Evolutionary conservation across 2,113 vertebrate genomes (phyloP), one percentile per base, ranked within the genome.

Genomic region (Onychorhynchus coronatus): DNA sequence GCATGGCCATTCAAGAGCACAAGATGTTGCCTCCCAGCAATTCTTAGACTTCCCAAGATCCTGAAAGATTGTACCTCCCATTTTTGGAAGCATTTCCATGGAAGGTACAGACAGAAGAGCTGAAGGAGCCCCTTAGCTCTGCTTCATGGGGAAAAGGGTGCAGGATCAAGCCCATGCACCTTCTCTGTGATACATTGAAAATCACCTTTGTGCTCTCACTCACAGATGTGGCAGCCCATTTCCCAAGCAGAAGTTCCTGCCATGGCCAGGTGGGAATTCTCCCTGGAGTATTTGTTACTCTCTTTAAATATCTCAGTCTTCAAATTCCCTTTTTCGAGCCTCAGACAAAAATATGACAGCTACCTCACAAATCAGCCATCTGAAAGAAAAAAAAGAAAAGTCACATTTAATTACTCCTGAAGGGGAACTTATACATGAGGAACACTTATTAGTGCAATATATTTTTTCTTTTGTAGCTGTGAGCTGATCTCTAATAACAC

Each of bases 321-420:
- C 33, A 33, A 70, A 52, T 80, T 95, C 50, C 67, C 47, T 86
- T 80, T 73, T 83, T 76, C 1, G 2, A 93, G 44, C 10, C 52
- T 91, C 85, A 65, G 59, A 95, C 16, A 42, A 73, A 95, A 96
- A 88, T 50, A 78, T 91, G 91, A 94, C 84, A 95, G 77, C 91
- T 95, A 91, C 83, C 92, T 56, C 85, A 89, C 95, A 95, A 91
- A 91, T 89, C 84, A 94, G n/a, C 91, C 44, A 58, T 74, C 65
- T 94, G 35, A 92, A 89, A 77, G 25, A 27, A 65, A 62, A 73
- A 68, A 61, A 55, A 35, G 35, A 75, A 39, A 52, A 88, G 42
- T 88, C 93, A 58, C 41, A 87, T 97, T 97, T 97, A 96, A 98
- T 97, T 93, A 97, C 79, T 96, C 92, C 93, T 96, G 63, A 94